A percentile compares a stretch with the other conserved stretches of the same genome.
Conservation (phyloP, 1,140 invertebrate genomes). For the Caerostris darwini region DNA sequence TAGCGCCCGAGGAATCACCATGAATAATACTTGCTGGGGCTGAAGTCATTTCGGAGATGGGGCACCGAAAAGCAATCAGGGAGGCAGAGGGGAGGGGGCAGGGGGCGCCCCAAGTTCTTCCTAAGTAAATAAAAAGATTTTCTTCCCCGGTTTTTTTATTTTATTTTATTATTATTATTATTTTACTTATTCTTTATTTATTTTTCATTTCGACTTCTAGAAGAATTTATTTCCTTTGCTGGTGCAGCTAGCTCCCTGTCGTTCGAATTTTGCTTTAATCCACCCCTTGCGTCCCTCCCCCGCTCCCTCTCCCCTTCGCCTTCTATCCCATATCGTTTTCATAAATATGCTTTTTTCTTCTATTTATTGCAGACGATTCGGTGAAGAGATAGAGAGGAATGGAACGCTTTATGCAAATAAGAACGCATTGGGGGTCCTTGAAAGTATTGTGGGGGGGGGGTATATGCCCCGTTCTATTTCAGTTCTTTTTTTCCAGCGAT, state of each 20-base stretch:
- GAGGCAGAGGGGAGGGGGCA: background rate
- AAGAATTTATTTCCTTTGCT: slow-evolving; percentile 18
- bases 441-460: background rate
- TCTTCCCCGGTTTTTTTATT: background rate
- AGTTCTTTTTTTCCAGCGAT: background rate
- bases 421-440: background rate
- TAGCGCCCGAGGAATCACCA: slow-evolving; percentile 37
- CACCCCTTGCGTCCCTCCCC: background rate
- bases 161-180: background rate
- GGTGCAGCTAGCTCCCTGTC: slow-evolving; percentile 34
- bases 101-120: background rate
- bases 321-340: slow-evolving; percentile 60
- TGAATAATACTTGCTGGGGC: slow-evolving; percentile 65
- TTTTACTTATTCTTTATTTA: background rate
- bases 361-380: slow-evolving; percentile 64
- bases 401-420: slow-evolving; percentile 66
- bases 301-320: background rate
- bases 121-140: slow-evolving; percentile 72
- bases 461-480: background rate
- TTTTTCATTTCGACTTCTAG: slow-evolving; percentile 40
- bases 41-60: slow-evolving; percentile 58
- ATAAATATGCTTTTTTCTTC: slow-evolving; percentile 70
- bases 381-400: background rate
- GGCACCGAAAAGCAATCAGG: slow-evolving; percentile 65
- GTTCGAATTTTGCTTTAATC: slow-evolving; percentile 72